phyloP scores from a whole-genome alignment of 2,797 vertebrate genomes.

The Pipistrellus pipistrellus region DNA sequence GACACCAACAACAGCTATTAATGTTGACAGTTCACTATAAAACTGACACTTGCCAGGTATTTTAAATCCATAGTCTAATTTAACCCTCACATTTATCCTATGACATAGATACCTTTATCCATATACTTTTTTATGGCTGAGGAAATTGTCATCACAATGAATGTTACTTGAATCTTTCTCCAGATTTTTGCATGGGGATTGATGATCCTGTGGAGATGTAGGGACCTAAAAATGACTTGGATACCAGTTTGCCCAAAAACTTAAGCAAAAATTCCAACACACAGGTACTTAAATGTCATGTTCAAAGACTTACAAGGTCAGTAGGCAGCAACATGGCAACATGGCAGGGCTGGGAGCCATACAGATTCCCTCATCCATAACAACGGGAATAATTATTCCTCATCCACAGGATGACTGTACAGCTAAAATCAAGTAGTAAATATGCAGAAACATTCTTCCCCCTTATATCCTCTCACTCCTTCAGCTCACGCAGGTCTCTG shows the following conservation, averaged over 20 bases:
- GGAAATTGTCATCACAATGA: not conserved
- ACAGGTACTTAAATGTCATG: not conserved
- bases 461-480: not conserved
- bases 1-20: constrained; percentile 25
- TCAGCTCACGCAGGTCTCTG: not conserved
- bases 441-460: not conserved
- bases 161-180: not conserved
- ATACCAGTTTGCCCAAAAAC: constrained; percentile 22
- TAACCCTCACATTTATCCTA: not conserved
- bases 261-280: constrained; percentile 49
- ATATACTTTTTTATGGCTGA: not conserved
- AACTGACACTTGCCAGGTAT: not conserved
- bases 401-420: not conserved
- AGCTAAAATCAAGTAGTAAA: not conserved
- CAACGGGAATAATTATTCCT: constrained; percentile 36
- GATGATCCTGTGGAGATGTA: not conserved
- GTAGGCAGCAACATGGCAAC: not conserved
- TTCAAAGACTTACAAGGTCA: constrained; percentile 37
- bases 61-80: constrained; percentile 47
- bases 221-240: constrained; percentile 43
- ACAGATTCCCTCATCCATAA: constrained; percentile 13
- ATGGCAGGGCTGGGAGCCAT: not conserved
- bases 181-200: not conserved
- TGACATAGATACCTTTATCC: not conserved
- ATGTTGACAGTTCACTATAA: not conserved